phyloP scores from a whole-genome alignment of 1,140 invertebrate species.

The Parasteatoda tepidariorum region DNA sequence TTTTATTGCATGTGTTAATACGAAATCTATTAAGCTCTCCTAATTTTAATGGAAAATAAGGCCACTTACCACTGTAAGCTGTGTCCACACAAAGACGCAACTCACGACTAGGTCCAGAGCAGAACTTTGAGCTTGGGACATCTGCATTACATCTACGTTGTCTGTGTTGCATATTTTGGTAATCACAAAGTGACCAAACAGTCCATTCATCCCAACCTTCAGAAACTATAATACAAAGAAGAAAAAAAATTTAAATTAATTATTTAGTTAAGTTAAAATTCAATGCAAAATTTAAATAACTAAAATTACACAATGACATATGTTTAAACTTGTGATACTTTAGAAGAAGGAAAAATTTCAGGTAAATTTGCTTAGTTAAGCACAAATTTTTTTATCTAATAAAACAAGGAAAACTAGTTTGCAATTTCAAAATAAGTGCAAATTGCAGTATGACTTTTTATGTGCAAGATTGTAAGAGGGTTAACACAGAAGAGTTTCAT shows the following conservation, averaged over 20 bases:
- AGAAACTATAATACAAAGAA: slow-evolving; percentile 11
- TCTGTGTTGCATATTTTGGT: slow-evolving; percentile 75
- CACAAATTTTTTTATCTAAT: background rate
- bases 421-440: background rate
- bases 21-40: no score
- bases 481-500: no score
- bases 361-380: background rate
- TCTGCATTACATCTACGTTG: slow-evolving; percentile 74
- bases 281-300: background rate
- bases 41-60: no score
- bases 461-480: no score
- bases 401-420: background rate
- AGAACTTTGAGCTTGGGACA: slow-evolving; percentile 72
- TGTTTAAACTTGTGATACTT: no score
- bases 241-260: background rate
- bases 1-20: no score
- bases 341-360: background rate
- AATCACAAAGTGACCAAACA: slow-evolving; percentile 60
- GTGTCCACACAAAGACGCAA: slow-evolving; percentile 73
- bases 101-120: slow-evolving; percentile 76
- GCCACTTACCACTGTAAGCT: background rate
- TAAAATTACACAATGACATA: background rate
- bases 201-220: slow-evolving; percentile 62
- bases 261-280: background rate
- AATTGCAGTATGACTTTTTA: no score